A percentile compares a stretch with the other conserved stretches of the same genome.
phyloP scores from a whole-genome alignment of 1,140 invertebrate species.

The Pollicipes pollicipes region DNA sequence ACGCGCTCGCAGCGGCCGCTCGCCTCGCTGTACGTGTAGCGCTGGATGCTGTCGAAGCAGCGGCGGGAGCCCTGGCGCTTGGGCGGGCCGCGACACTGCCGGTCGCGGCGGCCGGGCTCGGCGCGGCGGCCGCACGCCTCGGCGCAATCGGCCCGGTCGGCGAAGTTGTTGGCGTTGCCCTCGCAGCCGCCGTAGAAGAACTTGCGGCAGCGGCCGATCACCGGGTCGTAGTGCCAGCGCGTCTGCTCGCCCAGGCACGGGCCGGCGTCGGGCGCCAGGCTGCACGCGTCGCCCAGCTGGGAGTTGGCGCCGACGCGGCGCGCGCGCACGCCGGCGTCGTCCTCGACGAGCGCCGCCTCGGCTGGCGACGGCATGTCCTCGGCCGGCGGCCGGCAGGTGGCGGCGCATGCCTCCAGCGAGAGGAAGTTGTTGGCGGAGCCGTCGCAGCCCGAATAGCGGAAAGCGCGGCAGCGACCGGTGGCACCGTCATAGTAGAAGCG shows the following conservation, averaged over 20 bases:
- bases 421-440: slow-evolving; percentile 31
- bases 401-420: slow-evolving; percentile 25
- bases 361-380: slow-evolving; percentile 19
- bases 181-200: slow-evolving; percentile 37
- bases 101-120: too few species aligned
- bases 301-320: not conserved
- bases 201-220: slow-evolving; percentile 24
- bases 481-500: not conserved
- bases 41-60: not conserved
- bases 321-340: not conserved
- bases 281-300: not conserved
- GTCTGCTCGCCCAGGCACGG: slow-evolving; percentile 43
- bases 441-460: slow-evolving; percentile 22
- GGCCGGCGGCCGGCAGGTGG: slow-evolving; percentile 19
- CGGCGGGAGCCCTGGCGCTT: not conserved
- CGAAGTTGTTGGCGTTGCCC: slow-evolving; percentile 37
- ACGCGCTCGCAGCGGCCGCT: slow-evolving; percentile 29
- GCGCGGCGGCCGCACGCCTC: slow-evolving; percentile 14
- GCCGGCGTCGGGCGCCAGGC: slow-evolving; percentile 28
- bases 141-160: slow-evolving; percentile 25
- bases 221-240: slow-evolving; percentile 43
- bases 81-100: not conserved
- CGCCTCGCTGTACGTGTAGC: not conserved
- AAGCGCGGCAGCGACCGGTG: not conserved
- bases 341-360: not conserved